Evolutionary conservation across 2,113 vertebrate genomes (phyloP), one percentile per base, ranked within the genome.

Genomic region (Sinocyclocheilus grahami): DNA sequence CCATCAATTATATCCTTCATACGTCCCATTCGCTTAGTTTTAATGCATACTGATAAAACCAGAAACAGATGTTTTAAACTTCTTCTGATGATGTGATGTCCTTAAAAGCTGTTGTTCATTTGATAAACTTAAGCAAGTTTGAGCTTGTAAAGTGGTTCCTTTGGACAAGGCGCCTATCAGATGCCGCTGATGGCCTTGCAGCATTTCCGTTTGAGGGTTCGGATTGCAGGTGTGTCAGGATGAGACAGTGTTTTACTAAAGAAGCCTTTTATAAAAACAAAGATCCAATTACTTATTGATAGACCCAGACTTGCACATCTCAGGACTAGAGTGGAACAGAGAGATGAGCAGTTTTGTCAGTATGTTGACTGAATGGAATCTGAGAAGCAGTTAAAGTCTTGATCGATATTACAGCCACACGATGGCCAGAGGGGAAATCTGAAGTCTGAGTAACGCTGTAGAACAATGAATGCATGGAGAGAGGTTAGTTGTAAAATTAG

Each of bases 201-300:
- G 7, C 62, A 39, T 55, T 79, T 71, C 58, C n/a, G 46, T 55
- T 71, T 79, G 20, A 72, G 30, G 37, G 63, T 71, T 79, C 22
- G 27, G 16, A 79, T 86, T 86, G n/a, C 60, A 24, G 78, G 53
- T 80, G 46, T 65, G 33, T 63, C 65, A 72, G 51, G 30, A 62
- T 33, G 33, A 69, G 18, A 74, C 9, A 4, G 42, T 76, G 53
- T 82, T 63, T 82, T 62, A 82, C 65, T n/a, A 42, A 76, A 82
- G 51, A 16, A 46, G 39, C 53, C 55, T 46, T 42, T 53, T 67
- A 37, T n/a, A 51, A 78, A 78, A 27, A 48, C 46, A 42, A 46
- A 63, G 76, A 63, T 83, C 58, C 72, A 53, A 46, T 55, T 82
- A 69, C 72, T 60, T 83, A 78, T 87, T 53, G 80, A 87, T 60